Percentiles rank a stretch among this genome's conserved stretches.
Conservation (phyloP, 2,797 vertebrate species). For the Pitangus sulphuratus region DNA sequence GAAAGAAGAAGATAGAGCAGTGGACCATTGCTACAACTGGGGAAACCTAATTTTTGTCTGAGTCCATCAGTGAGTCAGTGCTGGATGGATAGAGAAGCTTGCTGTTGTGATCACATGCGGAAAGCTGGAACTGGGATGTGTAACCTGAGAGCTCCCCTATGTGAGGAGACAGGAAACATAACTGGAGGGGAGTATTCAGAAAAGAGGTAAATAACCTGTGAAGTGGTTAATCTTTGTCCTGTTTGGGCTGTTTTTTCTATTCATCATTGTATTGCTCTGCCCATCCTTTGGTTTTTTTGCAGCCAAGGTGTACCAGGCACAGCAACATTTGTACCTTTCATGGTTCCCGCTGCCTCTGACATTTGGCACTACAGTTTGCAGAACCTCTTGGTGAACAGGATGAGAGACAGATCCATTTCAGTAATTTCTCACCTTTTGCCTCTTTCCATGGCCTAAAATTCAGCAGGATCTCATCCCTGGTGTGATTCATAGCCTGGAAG, state of each 20-base stretch:
- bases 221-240: not conserved
- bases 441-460: not conserved
- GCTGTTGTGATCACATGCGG: not conserved
- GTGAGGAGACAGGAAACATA: not conserved
- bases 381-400: not conserved
- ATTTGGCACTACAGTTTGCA: not conserved
- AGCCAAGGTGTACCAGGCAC: not conserved
- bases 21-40: not conserved
- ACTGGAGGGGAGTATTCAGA: not conserved
- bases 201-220: constrained; percentile 35
- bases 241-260: not conserved
- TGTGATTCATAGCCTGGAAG: constrained; percentile 7
- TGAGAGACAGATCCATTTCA: not conserved
- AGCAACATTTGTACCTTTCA: not conserved
- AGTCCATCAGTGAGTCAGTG: not conserved
- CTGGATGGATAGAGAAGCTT: not conserved
- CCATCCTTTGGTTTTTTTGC: not conserved
- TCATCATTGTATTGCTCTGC: rapidly evolving
- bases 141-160: not conserved
- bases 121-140: not conserved
- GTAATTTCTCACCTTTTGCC: not conserved
- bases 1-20: not conserved
- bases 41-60: not conserved
- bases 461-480: not conserved
- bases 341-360: not conserved